Evolutionary conservation across 1,140 invertebrate species (phyloP).

Genomic region (Drosophila paulistorum): DNA sequence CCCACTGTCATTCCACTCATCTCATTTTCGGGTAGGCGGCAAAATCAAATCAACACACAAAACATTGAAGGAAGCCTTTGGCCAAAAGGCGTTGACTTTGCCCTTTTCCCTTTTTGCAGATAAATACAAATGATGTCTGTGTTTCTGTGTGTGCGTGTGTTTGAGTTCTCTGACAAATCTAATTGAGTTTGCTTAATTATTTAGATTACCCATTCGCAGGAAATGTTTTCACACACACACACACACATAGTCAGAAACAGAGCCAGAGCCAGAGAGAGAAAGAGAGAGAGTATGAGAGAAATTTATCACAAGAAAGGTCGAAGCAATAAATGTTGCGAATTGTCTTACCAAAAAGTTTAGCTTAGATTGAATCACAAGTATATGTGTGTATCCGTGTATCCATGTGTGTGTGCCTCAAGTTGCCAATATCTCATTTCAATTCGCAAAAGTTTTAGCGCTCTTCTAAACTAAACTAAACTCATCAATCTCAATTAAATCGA

Average conservation of each 20-base stretch:
- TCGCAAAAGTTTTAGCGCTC: slow-evolving; percentile 23
- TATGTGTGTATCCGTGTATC: not conserved
- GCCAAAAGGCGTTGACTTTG: slow-evolving; percentile 16
- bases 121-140: slow-evolving; percentile 33
- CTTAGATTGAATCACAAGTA: slow-evolving; percentile 23
- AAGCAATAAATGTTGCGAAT: slow-evolving; percentile 44
- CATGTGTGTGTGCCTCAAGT: not conserved
- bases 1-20: slow-evolving; percentile 38
- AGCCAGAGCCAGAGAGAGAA: slow-evolving; percentile 33
- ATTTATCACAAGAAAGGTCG: slow-evolving; percentile 55
- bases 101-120: slow-evolving; percentile 7
- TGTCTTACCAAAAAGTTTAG: slow-evolving; percentile 10
- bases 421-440: slow-evolving; percentile 31
- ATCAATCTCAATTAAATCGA: slow-evolving; percentile 30
- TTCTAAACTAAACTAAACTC: not conserved
- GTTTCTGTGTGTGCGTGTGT: slow-evolving; percentile 1
- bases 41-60: slow-evolving; percentile 21
- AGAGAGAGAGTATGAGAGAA: slow-evolving; percentile 38
- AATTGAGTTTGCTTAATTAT: slow-evolving; percentile 78
- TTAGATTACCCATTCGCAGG: slow-evolving; percentile 66
- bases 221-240: slow-evolving; percentile 21
- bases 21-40: slow-evolving; percentile 6
- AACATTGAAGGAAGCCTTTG: not conserved
- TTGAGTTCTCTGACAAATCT: slow-evolving; percentile 52
- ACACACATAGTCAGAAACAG: not conserved